Conservation (phyloP, 2,113 vertebrate species). For the Actenoides hombroni region DNA sequence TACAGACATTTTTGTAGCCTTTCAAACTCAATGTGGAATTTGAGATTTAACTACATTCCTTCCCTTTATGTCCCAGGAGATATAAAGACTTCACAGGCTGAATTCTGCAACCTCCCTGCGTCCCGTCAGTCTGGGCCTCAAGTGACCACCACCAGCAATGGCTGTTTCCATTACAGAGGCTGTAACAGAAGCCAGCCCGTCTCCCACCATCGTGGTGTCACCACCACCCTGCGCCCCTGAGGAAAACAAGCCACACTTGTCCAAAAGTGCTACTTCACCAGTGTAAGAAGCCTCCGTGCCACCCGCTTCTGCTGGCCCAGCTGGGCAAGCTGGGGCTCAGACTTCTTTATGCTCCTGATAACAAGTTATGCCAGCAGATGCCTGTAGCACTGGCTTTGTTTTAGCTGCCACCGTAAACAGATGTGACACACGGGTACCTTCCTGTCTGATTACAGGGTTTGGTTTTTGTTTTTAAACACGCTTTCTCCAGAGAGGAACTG, state of each 20-base stretch:
- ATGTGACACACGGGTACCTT: not conserved
- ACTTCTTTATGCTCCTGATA: not conserved
- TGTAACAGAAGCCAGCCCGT: not conserved
- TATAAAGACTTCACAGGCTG: not conserved
- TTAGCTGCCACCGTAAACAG: not conserved
- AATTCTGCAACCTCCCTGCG: not conserved
- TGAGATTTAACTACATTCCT: not conserved
- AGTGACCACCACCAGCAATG: not conserved
- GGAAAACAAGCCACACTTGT: not conserved
- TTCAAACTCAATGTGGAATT: not conserved
- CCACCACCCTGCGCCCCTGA: not conserved
- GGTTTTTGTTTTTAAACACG: not conserved
- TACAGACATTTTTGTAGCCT: not conserved
- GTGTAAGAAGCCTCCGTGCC: not conserved
- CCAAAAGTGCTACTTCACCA: not conserved
- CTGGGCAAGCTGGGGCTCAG: not conserved
- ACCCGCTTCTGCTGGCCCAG: not conserved
- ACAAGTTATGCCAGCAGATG: not conserved
- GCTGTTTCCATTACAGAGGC: not conserved
- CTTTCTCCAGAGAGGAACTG: not conserved
- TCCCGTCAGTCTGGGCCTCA: not conserved
- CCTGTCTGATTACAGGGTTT: not conserved
- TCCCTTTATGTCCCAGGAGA: not conserved
- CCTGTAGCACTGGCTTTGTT: not conserved
- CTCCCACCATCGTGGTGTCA: not conserved